A percentile compares a stretch with the other conserved stretches of the same genome.
phyloP scores from a whole-genome alignment of 2,797 vertebrate genomes.

The Salarias fasciatus region DNA sequence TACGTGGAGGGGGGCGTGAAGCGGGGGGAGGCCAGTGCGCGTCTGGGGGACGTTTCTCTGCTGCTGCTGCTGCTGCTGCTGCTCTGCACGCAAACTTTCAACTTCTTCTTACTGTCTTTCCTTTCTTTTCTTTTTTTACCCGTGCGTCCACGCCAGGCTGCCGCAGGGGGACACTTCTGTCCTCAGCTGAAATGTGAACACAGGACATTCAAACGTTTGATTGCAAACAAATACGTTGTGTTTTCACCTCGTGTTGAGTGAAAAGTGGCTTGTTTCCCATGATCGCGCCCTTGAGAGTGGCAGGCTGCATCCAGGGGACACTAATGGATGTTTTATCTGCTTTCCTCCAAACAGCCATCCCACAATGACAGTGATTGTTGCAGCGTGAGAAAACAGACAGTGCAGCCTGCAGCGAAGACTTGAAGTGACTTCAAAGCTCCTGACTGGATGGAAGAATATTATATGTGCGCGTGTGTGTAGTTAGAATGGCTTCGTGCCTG shows the following conservation, averaged over 20 bases:
- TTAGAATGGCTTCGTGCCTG: slow-evolving; percentile 40
- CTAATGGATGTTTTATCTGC: no score
- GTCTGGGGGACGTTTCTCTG: slow-evolving; percentile 68
- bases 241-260: no score
- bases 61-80: slow-evolving; percentile 25
- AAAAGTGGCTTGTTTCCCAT: no score
- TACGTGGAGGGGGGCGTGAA: slow-evolving; percentile 80
- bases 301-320: no score
- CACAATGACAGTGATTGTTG: no score
- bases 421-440: slow-evolving; percentile 56
- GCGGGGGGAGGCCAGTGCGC: slow-evolving; percentile 74
- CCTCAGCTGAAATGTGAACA: no score
- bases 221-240: no score
- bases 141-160: no score
- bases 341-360: no score
- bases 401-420: slow-evolving; percentile 31
- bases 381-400: slow-evolving; percentile 1
- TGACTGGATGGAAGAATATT: slow-evolving; percentile 29
- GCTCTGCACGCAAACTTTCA: background rate
- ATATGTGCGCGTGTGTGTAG: slow-evolving; percentile 16
- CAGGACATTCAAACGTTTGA: no score
- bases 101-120: background rate
- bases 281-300: no score
- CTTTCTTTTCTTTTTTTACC: background rate
- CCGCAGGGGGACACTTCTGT: no score